phyloP scores from a whole-genome alignment of 2,113 vertebrate genomes.

The Nannospalax galili region DNA sequence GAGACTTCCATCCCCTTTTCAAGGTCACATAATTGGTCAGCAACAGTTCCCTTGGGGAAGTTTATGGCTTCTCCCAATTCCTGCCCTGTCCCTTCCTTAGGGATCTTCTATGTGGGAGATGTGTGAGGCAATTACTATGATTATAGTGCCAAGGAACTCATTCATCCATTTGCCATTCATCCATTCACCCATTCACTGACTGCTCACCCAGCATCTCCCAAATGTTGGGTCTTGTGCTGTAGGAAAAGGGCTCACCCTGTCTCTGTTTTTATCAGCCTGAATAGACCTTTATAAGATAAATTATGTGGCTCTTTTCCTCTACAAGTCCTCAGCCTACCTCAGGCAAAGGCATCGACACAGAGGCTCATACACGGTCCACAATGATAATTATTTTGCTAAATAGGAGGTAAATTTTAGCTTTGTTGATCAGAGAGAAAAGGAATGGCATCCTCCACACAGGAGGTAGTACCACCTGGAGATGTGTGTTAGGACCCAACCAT shows the following conservation, averaged over 20 bases:
- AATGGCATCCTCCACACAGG: background rate
- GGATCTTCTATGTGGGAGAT: background rate
- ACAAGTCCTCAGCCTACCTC: background rate
- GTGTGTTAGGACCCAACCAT: background rate
- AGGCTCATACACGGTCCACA: background rate
- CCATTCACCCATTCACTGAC: too few species aligned
- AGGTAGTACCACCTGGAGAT: background rate
- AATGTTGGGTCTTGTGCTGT: background rate
- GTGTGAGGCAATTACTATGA: background rate
- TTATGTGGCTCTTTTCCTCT: too few species aligned
- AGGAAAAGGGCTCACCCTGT: background rate
- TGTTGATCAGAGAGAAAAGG: background rate
- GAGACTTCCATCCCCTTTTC: background rate
- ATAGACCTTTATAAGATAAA: too few species aligned
- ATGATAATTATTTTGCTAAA: constrained; percentile 14
- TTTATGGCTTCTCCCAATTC: background rate
- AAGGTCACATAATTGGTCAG: background rate
- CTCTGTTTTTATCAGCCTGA: background rate
- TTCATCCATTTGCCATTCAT: constrained; percentile 8
- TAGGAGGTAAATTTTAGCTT: background rate
- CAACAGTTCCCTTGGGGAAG: background rate
- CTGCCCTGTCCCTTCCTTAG: background rate
- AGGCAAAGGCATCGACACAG: background rate
- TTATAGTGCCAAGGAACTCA: background rate
- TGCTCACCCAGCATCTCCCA: background rate